A percentile compares a stretch with the other conserved stretches of the same genome.
These are phyloP conservation scores for Enteromius mattozi DNA, from an alignment of 2,797 vertebrate species.

Conservation along the genomic window DNA sequence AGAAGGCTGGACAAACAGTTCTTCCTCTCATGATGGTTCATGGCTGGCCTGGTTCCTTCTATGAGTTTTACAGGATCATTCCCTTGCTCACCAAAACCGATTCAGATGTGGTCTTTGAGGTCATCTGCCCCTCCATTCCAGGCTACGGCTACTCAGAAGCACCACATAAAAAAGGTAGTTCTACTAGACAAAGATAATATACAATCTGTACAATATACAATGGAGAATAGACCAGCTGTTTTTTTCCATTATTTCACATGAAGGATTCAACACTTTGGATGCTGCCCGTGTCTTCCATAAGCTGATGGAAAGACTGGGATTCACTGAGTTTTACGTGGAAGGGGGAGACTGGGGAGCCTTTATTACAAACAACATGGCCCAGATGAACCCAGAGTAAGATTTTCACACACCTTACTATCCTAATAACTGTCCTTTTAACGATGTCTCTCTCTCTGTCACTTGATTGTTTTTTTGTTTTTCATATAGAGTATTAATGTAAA, in stretches of 20 bases:
- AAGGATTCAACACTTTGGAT: conserved; percentile 81
- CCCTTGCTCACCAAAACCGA: conserved; percentile 81
- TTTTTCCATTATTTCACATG: neutral
- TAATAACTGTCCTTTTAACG: neutral
- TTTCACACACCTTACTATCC: neutral
- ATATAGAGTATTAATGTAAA: neutral
- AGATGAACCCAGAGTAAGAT: conserved; percentile 89
- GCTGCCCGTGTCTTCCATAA: conserved; percentile 86
- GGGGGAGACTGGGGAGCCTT: conserved; percentile 88
- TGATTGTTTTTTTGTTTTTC: neutral
- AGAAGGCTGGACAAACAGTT: conserved; percentile 70
- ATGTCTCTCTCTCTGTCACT: neutral
- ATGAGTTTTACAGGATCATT: conserved; percentile 89
- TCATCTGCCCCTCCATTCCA: conserved; percentile 91
- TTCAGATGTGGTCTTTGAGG: conserved; percentile 79
- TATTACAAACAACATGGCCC: conserved; percentile 85
- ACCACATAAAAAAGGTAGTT: conserved; percentile 81
- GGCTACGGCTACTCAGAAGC: conserved; percentile 90
- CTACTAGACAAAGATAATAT: neutral
- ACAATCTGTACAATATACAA: no score
- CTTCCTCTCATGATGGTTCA: conserved; percentile 86
- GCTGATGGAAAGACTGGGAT: conserved; percentile 87
- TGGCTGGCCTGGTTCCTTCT: conserved; percentile 91
- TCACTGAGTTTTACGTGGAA: conserved; percentile 85
- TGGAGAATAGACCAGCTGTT: neutral